Conservation (phyloP, 2,888 invertebrate species). For the Cactoblastis cactorum region DNA sequence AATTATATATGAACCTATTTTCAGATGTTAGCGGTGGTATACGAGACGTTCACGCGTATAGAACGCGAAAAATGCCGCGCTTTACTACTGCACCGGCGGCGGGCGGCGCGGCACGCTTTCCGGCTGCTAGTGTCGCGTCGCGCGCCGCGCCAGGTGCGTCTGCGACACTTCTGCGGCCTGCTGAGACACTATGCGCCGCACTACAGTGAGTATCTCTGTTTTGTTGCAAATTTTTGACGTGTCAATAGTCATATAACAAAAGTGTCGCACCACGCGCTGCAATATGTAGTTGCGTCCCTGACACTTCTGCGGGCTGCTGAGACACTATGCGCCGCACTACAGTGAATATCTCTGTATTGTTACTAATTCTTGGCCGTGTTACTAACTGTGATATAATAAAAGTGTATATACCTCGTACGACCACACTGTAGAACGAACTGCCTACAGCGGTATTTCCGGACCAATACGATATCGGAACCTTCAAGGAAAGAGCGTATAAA, state of each 20-base stretch:
- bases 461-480: too few species aligned
- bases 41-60: constrained; percentile 92
- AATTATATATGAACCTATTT: constrained; percentile 20
- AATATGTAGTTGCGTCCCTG: constrained; percentile 83
- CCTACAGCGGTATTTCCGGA: too few species aligned
- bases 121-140: constrained; percentile 88
- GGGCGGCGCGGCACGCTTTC: constrained; percentile 90
- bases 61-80: constrained; percentile 93
- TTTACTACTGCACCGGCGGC: constrained; percentile 87
- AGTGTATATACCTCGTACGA: too few species aligned
- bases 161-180: constrained; percentile 89
- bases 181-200: constrained; percentile 88
- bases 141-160: constrained; percentile 82
- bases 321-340: constrained; percentile 86
- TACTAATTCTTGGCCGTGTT: too few species aligned
- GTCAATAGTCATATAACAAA: too few species aligned
- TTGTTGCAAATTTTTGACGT: too few species aligned
- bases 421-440: too few species aligned
- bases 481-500: too few species aligned
- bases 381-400: too few species aligned
- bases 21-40: constrained; percentile 93
- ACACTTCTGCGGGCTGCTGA: constrained; percentile 90
- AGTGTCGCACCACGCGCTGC: constrained; percentile 86
- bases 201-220: constrained; percentile 68
- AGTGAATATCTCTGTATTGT: too few species aligned